These are phyloP conservation scores for Spheniscus mendiculus DNA, from an alignment of 2,113 vertebrate genomes.

Conservation along the genomic window DNA sequence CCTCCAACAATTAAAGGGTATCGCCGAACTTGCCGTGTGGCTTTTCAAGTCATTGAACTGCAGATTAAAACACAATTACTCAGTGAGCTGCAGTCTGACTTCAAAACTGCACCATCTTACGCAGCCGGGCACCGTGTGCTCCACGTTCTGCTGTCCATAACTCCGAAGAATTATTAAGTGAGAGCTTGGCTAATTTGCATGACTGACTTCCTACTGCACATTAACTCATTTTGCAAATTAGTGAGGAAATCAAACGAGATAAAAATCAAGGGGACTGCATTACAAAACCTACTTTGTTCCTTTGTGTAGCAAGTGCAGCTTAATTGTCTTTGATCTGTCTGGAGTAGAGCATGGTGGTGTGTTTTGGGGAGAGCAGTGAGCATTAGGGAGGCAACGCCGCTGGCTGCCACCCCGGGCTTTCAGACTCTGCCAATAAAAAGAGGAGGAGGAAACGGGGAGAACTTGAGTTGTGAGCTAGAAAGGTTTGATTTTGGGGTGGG, in stretches of 20 bases:
- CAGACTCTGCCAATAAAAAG: background rate
- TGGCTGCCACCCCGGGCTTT: background rate
- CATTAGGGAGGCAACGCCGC: background rate
- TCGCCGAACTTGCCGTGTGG: background rate
- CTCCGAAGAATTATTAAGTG: background rate
- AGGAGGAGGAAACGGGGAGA: background rate
- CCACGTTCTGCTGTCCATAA: accelerated
- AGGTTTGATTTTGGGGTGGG: background rate
- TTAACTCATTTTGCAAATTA: background rate
- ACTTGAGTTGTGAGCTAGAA: background rate
- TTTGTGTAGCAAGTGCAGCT: background rate
- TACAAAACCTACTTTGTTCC: background rate
- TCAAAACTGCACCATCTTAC: background rate
- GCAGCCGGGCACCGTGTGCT: background rate
- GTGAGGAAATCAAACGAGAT: background rate
- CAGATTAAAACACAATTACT: background rate
- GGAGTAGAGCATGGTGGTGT: background rate
- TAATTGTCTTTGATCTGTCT: background rate
- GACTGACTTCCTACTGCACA: background rate
- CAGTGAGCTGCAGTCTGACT: background rate
- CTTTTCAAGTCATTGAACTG: background rate
- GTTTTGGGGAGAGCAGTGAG: background rate
- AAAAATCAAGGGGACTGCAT: background rate
- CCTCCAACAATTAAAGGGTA: background rate
- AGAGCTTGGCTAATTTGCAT: background rate